Conservation (phyloP, 1,140 invertebrate genomes). For the Proales similis region DNA sequence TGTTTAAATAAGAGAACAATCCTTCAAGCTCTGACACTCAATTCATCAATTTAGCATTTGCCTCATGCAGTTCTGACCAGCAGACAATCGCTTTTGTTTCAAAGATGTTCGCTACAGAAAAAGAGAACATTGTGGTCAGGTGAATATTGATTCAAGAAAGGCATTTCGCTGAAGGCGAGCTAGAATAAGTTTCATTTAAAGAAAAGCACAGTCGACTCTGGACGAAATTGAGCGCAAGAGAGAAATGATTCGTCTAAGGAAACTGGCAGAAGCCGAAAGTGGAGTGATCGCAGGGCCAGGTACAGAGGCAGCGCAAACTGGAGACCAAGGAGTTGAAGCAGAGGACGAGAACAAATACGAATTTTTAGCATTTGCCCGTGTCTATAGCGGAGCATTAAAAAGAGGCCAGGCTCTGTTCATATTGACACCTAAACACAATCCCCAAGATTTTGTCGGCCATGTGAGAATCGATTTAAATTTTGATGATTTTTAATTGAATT, state of each 20-base stretch:
- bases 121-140: conserved; percentile 41
- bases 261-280: conserved; percentile 40
- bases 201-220: conserved; percentile 61
- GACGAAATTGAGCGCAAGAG: conserved; percentile 67
- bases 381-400: conserved; percentile 78
- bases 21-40: not conserved
- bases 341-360: conserved; percentile 59
- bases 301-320: conserved; percentile 9
- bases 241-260: conserved; percentile 61
- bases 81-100: conserved; percentile 88
- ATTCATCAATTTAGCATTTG: not conserved
- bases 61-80: conserved; percentile 44
- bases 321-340: conserved; percentile 40
- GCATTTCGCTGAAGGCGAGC: not conserved
- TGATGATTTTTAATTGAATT: conserved; percentile 50
- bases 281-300: not conserved
- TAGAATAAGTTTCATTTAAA: conserved; percentile 44
- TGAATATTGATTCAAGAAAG: not conserved
- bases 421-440: conserved; percentile 81
- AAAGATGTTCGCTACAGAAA: conserved; percentile 72
- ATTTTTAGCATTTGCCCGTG: conserved; percentile 83
- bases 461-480: conserved; percentile 40
- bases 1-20: no score
- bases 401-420: conserved; percentile 66
- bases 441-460: conserved; percentile 57